Conservation (phyloP, 2,888 invertebrate genomes). For the Meta bourneti region DNA sequence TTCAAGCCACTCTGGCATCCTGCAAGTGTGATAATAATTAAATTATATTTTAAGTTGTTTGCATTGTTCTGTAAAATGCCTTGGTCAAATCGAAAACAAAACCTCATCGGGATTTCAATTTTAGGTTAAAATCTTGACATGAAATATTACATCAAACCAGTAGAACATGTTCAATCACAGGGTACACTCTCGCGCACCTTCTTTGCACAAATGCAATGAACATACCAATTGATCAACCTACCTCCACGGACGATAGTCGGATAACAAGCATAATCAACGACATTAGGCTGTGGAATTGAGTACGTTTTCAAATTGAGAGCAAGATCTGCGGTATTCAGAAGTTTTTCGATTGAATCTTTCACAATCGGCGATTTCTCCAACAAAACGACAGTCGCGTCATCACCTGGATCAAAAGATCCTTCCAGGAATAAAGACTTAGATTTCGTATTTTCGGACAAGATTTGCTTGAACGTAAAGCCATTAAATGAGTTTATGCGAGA, state of each 20-base stretch:
- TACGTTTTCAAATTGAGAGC: constrained; percentile 62
- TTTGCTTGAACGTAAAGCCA: constrained; percentile 64
- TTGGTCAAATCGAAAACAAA: no score
- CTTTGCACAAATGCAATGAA: no score
- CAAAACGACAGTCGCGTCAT: constrained; percentile 85
- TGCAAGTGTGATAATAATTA: no score
- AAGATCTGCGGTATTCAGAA: constrained; percentile 68
- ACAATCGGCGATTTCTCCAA: constrained; percentile 91
- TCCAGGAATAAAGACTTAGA: constrained; percentile 76
- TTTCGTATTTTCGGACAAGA: constrained; percentile 75
- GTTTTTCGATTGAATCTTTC: constrained; percentile 82
- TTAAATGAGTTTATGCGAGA: constrained; percentile 57
- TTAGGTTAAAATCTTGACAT: no score
- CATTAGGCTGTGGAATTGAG: constrained; percentile 14
- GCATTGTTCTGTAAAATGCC: no score
- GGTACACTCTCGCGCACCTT: no score
- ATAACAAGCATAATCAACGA: constrained; percentile 63
- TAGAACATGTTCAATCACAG: no score
- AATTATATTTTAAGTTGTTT: no score
- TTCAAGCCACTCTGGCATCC: no score
- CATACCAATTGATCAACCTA: constrained; percentile 5
- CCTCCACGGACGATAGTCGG: constrained; percentile 55
- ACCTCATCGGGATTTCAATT: no score
- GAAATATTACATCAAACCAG: no score
- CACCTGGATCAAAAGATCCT: constrained; percentile 54